A percentile compares a stretch with the other conserved stretches of the same genome.
These are phyloP conservation scores for Drosophila melanogaster DNA, from an alignment of 1,140 invertebrate species.

Conservation along the genomic window Release_6_plus_ISO1_MT NT_033779.5:1172001-1172500, in stretches of 20 bases:
- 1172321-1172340: conserved; percentile 46
- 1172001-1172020: conserved; percentile 5
- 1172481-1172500: conserved; percentile 53
- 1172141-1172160: conserved; percentile 70
- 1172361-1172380: conserved; percentile 41
- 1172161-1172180: conserved; percentile 8
- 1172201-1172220: background rate
- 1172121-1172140: conserved; percentile 69
- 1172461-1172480: conserved; percentile 60
- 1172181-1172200: background rate
- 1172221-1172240: background rate
- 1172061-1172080: conserved; percentile 68
- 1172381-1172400: conserved; percentile 76
- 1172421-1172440: conserved; percentile 65
- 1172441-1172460: conserved; percentile 73
- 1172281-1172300: conserved; percentile 50
- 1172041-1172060: conserved; percentile 48
- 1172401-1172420: conserved; percentile 70
- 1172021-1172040: conserved; percentile 35
- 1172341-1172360: conserved; percentile 41
- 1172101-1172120: conserved; percentile 72
- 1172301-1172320: conserved; percentile 46
- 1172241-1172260: conserved; percentile 4
- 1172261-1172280: background rate
- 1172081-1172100: conserved; percentile 67